Base-by-base conservation (phyloP, 2,888 invertebrate genomes). In the Ochropacha duplaris region DNA sequence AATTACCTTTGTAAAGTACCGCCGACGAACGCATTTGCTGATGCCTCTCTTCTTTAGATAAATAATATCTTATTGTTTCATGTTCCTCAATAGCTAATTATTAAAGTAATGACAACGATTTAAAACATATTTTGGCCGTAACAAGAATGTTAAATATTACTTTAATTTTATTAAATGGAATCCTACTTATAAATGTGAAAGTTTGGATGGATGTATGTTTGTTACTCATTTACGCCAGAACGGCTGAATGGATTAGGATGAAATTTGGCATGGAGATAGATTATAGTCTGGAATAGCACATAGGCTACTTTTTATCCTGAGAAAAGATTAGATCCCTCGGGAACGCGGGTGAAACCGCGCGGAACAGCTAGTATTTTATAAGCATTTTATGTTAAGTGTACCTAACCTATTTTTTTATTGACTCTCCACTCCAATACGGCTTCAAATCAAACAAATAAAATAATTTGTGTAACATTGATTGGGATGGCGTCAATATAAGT, bases 391-490 rank as follows among this genome's bases (percentile, higher is more conserved):
- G n/a, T n/a, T n/a, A n/a, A n/a, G n/a, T n/a, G 4, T 4, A 19
- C 19, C 19, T 52, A 52, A 52, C 52, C 52, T 52, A 52, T 52
- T 34, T 52, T 52, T 31, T 24, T 31, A 31, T 52, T 34, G 16
- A 19, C 31, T 31, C 8, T 16, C 16, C 16, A 51, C 8, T 16
- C 16, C 16, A 51, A 50, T 19, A 51, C 54, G 9, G 60, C 59
- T 54, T 59, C 44, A 16, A 16, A 6, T 4, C 44, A 62, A 60
- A 66, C 50, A 64, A 54, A 19, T 64, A 68, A 72, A 71, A 73
- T 59, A 61, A 62, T 57, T 59, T 64, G 67, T 66, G 63, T 64
- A 50, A 3, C 14, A 28, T 31, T 31, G 71, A 72, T 72, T 73
- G 28, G 28, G 14, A 28, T 60, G 71, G 62, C 66, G 68, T 68